Evolutionary conservation across 2,888 invertebrate genomes (phyloP).

Genomic region (Glyphotaelius pellucidus): DNA sequence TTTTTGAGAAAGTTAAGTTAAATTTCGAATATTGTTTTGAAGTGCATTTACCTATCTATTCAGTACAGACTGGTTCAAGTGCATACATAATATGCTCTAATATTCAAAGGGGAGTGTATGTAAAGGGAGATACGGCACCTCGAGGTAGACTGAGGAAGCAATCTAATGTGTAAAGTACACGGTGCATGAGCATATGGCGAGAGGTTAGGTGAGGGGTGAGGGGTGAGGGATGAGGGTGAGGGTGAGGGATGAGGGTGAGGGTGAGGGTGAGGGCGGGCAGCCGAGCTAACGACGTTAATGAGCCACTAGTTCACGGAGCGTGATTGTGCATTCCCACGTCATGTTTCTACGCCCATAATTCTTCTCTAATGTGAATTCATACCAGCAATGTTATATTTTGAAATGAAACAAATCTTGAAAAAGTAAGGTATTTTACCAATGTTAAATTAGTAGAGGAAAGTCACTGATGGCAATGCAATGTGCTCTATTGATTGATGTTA

Average conservation of each 20-base stretch:
- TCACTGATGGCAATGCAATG: background rate
- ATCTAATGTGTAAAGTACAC: background rate
- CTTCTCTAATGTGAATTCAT: background rate
- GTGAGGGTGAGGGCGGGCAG: background rate
- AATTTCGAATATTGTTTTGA: background rate
- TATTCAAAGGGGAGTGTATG: no score
- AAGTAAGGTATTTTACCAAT: background rate
- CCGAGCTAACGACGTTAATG: constrained; percentile 5
- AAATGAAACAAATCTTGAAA: no score
- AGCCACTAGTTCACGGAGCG: constrained; percentile 1
- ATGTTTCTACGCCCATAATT: background rate
- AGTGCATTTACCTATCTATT: background rate
- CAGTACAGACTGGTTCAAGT: background rate
- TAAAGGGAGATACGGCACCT: background rate
- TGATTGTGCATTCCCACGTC: background rate
- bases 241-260: background rate
- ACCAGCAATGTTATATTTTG: no score
- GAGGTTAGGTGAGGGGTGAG: background rate
- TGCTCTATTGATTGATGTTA: background rate
- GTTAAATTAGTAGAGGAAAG: background rate
- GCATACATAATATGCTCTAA: no score
- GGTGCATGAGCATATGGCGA: background rate
- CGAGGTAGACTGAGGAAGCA: background rate
- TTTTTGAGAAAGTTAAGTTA: background rate
- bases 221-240: no score